phyloP scores from a whole-genome alignment of 1,140 invertebrate genomes.

The Hermatobates lingyangjiaoensis region DNA sequence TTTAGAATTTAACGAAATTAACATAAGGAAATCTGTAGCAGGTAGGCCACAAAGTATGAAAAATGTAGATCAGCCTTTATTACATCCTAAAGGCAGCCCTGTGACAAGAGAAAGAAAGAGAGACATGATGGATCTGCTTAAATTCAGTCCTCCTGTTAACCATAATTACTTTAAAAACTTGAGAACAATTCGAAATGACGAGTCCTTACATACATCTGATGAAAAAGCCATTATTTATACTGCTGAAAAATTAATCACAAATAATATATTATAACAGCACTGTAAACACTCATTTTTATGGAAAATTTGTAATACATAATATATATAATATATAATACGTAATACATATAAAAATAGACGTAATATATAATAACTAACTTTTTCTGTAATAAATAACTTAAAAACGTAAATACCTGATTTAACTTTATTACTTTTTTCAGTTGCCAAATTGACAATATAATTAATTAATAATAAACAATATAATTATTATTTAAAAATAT shows the following conservation, averaged over 20 bases:
- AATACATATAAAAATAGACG: no score
- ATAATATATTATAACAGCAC: conserved; percentile 8
- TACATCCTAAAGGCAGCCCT: conserved; percentile 12
- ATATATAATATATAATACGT: no score
- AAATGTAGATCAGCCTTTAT: conserved; percentile 12
- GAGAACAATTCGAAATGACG: conserved; percentile 13
- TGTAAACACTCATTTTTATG: no score
- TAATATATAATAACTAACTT: conserved; percentile 9
- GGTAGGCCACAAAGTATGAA: conserved; percentile 9
- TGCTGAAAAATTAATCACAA: neutral
- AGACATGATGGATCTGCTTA: no score
- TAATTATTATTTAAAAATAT: no score
- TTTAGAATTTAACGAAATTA: conserved; percentile 13
- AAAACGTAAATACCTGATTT: neutral
- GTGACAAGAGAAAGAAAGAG: conserved; percentile 11
- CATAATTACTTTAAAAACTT: conserved; percentile 13
- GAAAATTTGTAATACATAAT: conserved; percentile 10
- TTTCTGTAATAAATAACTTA: conserved; percentile 11
- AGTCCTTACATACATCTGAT: no score
- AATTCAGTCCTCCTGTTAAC: conserved; percentile 10
- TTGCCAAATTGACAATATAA: neutral
- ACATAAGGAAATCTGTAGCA: conserved; percentile 14
- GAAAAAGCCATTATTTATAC: conserved; percentile 7
- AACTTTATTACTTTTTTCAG: neutral
- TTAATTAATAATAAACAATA: no score